Percentiles rank a stretch among this genome's conserved stretches.
Conservation (phyloP, 1,140 invertebrate genomes). For the Pseudachorutes palmiensis region DNA sequence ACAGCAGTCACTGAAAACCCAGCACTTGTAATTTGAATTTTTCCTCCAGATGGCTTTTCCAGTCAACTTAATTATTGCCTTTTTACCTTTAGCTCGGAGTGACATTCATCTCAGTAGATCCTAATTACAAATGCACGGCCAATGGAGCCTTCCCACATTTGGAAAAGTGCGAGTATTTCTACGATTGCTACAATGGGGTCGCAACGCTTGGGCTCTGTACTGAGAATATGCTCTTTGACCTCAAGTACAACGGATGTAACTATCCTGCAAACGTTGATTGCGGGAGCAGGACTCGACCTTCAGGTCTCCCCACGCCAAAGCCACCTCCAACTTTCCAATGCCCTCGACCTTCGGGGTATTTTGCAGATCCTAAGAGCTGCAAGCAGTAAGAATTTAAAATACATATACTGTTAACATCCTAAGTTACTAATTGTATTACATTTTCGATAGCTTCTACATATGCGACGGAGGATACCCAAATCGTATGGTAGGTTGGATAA, state of each 20-base stretch:
- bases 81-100: too few relatives aligned
- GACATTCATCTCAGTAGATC: background rate
- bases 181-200: slow-evolving; percentile 22
- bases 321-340: background rate
- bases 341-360: slow-evolving; percentile 1
- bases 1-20: too few relatives aligned
- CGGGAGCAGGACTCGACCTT: slow-evolving; percentile 15
- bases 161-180: slow-evolving; percentile 24
- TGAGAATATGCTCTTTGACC: slow-evolving; percentile 14
- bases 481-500: too few relatives aligned
- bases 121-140: slow-evolving; percentile 1
- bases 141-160: slow-evolving; percentile 26
- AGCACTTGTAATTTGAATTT: too few relatives aligned
- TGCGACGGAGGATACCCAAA: too few relatives aligned
- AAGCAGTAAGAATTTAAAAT: background rate
- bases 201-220: slow-evolving; percentile 14
- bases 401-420: background rate
- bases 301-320: too few relatives aligned
- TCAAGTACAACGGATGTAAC: slow-evolving; percentile 26
- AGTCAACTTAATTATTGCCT: too few relatives aligned
- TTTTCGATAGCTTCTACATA: too few relatives aligned
- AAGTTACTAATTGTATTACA: background rate
- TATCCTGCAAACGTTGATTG: slow-evolving; percentile 21
- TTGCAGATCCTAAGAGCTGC: slow-evolving; percentile 20
- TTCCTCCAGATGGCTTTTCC: too few relatives aligned